Evolutionary conservation across 2,113 vertebrate genomes (phyloP).

Genomic region (Hyla sarda): DNA sequence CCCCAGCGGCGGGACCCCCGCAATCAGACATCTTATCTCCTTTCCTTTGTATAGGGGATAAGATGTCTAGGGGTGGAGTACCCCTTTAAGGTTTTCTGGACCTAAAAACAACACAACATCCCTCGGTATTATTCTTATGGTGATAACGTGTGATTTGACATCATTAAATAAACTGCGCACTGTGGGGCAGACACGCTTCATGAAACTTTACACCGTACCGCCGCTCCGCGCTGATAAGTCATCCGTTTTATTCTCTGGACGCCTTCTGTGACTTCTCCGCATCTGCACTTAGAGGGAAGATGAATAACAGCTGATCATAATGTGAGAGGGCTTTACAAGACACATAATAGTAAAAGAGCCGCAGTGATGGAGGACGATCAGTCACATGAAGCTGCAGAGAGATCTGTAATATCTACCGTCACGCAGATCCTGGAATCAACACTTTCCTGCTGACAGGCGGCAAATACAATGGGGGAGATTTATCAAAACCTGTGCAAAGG

Average conservation of each 20-base stretch:
- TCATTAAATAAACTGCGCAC: too few species aligned
- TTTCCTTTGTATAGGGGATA: too few species aligned
- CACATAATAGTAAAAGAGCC: slow-evolving; percentile 4
- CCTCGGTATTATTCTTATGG: background rate
- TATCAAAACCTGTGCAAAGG: too few species aligned
- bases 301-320: slow-evolving; percentile 3
- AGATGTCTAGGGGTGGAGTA: too few species aligned
- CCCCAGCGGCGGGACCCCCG: too few species aligned
- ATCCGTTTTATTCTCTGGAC: background rate
- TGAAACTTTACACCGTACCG: too few species aligned
- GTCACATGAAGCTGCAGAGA: background rate
- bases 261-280: background rate
- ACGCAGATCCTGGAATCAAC: background rate
- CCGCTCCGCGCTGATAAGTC: background rate
- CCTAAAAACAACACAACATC: too few species aligned
- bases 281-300: background rate
- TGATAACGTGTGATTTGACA: background rate
- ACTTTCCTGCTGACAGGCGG: too few species aligned
- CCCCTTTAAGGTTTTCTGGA: too few species aligned
- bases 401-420: slow-evolving; percentile 27
- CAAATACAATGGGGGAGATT: too few species aligned
- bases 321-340: slow-evolving; percentile 31
- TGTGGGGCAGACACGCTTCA: too few species aligned
- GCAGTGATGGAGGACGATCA: background rate
- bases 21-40: too few species aligned